Evolutionary conservation across 2,113 vertebrate species (phyloP).

Genomic region (Argyrosomus japonicus): DNA sequence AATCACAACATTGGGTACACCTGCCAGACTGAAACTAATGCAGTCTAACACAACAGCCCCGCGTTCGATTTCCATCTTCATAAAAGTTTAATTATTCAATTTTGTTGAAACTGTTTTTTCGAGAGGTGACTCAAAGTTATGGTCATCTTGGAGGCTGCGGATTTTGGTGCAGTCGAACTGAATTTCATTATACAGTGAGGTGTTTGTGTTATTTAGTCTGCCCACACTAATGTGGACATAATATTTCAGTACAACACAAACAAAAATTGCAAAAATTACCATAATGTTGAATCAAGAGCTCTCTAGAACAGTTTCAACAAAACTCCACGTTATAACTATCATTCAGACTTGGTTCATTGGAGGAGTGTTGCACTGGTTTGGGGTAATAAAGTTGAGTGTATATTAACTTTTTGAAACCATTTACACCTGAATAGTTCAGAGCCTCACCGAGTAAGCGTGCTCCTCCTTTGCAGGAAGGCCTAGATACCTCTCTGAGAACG

Average conservation of each 20-base stretch:
- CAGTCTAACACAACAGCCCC: background rate
- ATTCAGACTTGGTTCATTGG: background rate
- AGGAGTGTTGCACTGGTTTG: background rate
- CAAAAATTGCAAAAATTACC: background rate
- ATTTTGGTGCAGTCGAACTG: background rate
- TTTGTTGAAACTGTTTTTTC: background rate
- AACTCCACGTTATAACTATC: background rate
- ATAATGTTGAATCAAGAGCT: background rate
- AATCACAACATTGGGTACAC: background rate
- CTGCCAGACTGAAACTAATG: background rate
- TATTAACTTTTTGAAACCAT: background rate
- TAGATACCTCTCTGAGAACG: constrained; percentile 86
- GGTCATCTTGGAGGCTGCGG: background rate
- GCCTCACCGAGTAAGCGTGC: constrained; percentile 83
- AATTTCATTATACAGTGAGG: background rate
- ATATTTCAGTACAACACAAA: background rate
- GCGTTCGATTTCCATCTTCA: constrained; percentile 15
- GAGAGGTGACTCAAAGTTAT: background rate
- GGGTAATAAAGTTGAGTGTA: constrained; percentile 7
- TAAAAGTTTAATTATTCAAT: background rate
- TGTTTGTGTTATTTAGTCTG: background rate
- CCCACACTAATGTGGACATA: background rate
- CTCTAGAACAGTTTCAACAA: background rate
- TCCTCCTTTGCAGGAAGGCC: constrained; percentile 86
- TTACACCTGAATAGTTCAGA: background rate